Evolutionary conservation across 2,113 vertebrate genomes (phyloP), one percentile per base, ranked within the genome.

Genomic region (Tyrannus savana): DNA sequence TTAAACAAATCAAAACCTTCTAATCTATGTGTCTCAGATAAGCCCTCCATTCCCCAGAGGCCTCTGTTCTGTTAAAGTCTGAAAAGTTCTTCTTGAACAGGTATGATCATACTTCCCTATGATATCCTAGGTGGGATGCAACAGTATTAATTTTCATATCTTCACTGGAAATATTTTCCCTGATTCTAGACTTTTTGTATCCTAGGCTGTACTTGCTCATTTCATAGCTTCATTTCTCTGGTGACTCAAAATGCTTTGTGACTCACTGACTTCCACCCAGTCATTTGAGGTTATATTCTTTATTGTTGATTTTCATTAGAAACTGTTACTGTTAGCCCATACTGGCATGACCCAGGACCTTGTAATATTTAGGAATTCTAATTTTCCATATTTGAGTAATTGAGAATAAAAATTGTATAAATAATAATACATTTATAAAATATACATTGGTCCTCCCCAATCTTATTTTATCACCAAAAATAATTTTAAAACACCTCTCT

Each of bases 1-100:
- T 94, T 95, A 94, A 95, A 95, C 73, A 94, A 93, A 87, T 84
- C 76, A 86, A 80, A 86, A 25, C 9, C 23, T 81, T 77, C 46
- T 73, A 89, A 89, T 74, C 37, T 84, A 42, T n/a, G 12, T 41
- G 16, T 81, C 73, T 91, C 55, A 63, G 63, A 71, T 28, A 95
- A 86, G 16, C 23, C 59, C 8, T 77, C 12, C 55, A 47, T 94
- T 87, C 42, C 37, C 59, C 33, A 59, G 76, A 84, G 60, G 27
- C 50, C 30, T 91, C 73, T 78, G 39, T 11, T 89, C 31, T 56
- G 30, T 84, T 91, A 66, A 77, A 90, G 31, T 62, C 41, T 7
- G 3, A 94, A 87, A 74, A 77, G 81, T 87, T 84, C 41, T 78
- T 72, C 93, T 59, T 59, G 73, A 95, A 75, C 84, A 39, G 27